Conservation (phyloP, 2,797 vertebrate genomes). For the Malacoraja senta region DNA sequence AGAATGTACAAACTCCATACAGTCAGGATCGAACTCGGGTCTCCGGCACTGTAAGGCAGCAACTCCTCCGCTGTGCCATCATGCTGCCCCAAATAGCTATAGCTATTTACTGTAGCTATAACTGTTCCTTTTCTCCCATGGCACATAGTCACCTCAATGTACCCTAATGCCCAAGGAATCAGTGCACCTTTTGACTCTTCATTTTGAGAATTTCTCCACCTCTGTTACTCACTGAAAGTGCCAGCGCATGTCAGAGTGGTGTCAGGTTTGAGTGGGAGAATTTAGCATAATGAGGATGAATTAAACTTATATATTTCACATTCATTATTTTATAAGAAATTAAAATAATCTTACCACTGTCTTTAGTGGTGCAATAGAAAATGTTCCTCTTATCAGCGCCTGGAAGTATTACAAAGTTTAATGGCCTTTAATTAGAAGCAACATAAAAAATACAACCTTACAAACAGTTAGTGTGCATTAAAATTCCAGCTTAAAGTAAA, state of each 20-base stretch:
- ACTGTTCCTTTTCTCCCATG: background rate
- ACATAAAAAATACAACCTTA: background rate
- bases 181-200: background rate
- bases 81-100: too few species aligned
- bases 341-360: background rate
- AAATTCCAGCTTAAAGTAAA: background rate
- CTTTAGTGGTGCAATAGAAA: background rate
- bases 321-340: background rate
- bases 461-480: background rate
- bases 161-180: background rate
- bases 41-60: too few species aligned
- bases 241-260: background rate
- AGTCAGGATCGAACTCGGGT: too few species aligned
- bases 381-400: background rate
- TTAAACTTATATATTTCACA: background rate
- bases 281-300: background rate
- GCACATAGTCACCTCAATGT: background rate
- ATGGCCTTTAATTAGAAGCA: background rate
- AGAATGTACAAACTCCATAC: too few species aligned
- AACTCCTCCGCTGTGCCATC: too few species aligned
- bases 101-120: background rate
- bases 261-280: background rate
- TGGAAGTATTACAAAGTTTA: background rate
- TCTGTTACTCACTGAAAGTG: background rate
- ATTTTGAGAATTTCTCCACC: background rate